phyloP scores from a whole-genome alignment of 2,113 vertebrate species.

The Myotis yumanensis region DNA sequence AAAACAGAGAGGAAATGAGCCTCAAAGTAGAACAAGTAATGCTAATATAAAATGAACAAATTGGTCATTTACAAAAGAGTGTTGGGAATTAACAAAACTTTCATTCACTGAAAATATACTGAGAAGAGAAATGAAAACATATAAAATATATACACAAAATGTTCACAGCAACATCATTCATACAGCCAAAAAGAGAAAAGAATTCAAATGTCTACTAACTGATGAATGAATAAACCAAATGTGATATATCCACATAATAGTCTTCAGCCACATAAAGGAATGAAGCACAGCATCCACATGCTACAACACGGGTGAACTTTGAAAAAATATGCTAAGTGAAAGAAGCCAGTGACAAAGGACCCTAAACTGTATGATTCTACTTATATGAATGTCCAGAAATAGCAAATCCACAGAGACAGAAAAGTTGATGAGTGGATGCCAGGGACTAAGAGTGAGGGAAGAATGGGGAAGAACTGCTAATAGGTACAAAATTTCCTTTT shows the following conservation, averaged over 20 bases:
- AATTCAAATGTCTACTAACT: not conserved
- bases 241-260: not conserved
- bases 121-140: not conserved
- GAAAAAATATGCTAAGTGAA: not conserved
- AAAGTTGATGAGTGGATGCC: not conserved
- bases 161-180: conserved; percentile 1
- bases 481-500: not conserved
- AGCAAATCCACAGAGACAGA: not conserved
- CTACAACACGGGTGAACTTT: not conserved
- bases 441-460: not conserved
- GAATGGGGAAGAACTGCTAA: not conserved
- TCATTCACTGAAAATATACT: not conserved
- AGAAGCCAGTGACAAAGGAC: not conserved
- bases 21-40: not conserved
- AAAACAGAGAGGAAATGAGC: not conserved
- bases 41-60: not conserved
- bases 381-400: not conserved
- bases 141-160: not conserved
- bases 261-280: not conserved
- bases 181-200: not conserved
- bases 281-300: not conserved
- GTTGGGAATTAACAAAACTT: conserved; percentile 12
- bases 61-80: conserved; percentile 18
- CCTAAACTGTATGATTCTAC: not conserved
- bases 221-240: not conserved